These are phyloP conservation scores for Smittia sp. DNA, from an alignment of 2,888 invertebrate species.

Conservation along the genomic window DNA sequence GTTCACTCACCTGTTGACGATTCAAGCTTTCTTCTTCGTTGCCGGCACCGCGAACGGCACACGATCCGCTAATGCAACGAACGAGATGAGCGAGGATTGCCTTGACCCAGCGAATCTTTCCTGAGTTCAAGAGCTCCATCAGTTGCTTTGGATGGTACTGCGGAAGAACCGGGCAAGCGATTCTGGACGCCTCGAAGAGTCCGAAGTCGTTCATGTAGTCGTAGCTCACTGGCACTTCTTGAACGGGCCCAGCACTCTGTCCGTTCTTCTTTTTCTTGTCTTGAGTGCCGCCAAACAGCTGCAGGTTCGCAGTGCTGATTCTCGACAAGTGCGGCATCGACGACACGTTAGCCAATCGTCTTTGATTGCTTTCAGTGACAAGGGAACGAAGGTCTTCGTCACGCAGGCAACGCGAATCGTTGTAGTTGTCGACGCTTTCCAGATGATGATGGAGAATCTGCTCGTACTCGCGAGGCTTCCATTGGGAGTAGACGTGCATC, in stretches of 20 bases:
- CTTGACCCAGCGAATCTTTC: slow-evolving; percentile 96
- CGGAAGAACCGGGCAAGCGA: slow-evolving; percentile 95
- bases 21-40: slow-evolving; percentile 63
- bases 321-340: slow-evolving; percentile 79
- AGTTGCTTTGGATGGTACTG: slow-evolving; percentile 99
- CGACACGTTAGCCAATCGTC: slow-evolving; percentile 67
- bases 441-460: slow-evolving; percentile 43
- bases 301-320: slow-evolving; percentile 80
- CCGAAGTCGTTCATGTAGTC: slow-evolving; percentile 93
- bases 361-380: slow-evolving; percentile 65
- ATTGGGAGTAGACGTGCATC: slow-evolving; percentile 99
- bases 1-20: slow-evolving; percentile 53
- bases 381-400: slow-evolving; percentile 66
- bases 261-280: slow-evolving; percentile 59
- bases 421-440: slow-evolving; percentile 66
- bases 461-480: slow-evolving; percentile 65
- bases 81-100: slow-evolving; percentile 96
- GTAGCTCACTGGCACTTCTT: slow-evolving; percentile 53
- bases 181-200: slow-evolving; percentile 93
- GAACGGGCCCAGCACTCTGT: slow-evolving; percentile 47
- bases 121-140: slow-evolving; percentile 97
- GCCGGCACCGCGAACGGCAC: slow-evolving; percentile 56
- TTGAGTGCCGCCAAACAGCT: slow-evolving; percentile 67
- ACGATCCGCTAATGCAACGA: slow-evolving; percentile 67
- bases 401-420: slow-evolving; percentile 66